Conservation (phyloP, 2,888 invertebrate genomes). For the Heteromurus nitidus region DNA sequence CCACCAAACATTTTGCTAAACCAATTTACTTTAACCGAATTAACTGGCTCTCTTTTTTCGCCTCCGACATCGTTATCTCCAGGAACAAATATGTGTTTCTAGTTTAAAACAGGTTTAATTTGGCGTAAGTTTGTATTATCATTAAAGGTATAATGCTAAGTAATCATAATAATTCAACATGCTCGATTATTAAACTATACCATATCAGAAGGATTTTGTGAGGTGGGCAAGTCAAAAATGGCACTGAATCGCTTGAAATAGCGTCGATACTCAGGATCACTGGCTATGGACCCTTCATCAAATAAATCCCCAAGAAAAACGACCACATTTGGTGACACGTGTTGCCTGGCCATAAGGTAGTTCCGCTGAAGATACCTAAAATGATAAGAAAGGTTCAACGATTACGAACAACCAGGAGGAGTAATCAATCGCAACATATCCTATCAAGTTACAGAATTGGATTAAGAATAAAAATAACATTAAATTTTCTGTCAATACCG, state of each 20-base stretch:
- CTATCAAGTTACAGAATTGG: not conserved
- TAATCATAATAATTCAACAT: constrained; percentile 2
- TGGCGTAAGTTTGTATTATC: no score
- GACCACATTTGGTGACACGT: constrained; percentile 88
- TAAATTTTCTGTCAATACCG: no score
- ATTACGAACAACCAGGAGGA: not conserved
- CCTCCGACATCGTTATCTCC: constrained; percentile 99
- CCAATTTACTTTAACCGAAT: constrained; percentile 81
- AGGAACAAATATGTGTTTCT: constrained; percentile 84
- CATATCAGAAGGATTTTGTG: constrained; percentile 60
- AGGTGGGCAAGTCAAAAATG: constrained; percentile 79
- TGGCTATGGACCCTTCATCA: constrained; percentile 93
- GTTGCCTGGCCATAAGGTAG: constrained; percentile 83
- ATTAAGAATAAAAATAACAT: no score
- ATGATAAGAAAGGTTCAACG: constrained; percentile 65
- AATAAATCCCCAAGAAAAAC: constrained; percentile 95
- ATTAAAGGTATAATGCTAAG: no score
- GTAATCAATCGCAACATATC: not conserved
- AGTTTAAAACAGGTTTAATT: no score
- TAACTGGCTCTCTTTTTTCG: constrained; percentile 84
- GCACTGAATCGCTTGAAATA: constrained; percentile 85
- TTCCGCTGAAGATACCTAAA: constrained; percentile 87
- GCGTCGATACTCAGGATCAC: constrained; percentile 82
- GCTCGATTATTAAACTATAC: no score
- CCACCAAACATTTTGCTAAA: constrained; percentile 84